A percentile compares a stretch with the other conserved stretches of the same genome.
These are phyloP conservation scores for Drosophila repleta DNA, from an alignment of 1,140 invertebrate genomes.

Conservation along the genomic window DNA sequence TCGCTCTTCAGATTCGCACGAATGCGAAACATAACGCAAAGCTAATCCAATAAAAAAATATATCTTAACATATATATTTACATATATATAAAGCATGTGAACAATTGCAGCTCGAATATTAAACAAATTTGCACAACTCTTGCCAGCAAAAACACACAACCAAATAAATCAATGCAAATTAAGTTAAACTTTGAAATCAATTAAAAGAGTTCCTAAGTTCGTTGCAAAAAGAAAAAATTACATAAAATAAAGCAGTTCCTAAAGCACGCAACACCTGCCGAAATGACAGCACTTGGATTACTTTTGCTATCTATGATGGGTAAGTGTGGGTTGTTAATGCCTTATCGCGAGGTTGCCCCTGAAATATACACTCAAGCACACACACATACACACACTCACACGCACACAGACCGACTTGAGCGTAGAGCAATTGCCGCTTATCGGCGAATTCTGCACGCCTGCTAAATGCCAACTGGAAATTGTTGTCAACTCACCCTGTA, in stretches of 20 bases:
- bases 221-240: not conserved
- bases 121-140: conserved; percentile 59
- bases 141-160: conserved; percentile 52
- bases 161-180: conserved; percentile 8
- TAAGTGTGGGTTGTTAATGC: conserved; percentile 56
- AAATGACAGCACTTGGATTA: conserved; percentile 81
- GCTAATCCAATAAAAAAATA: conserved; percentile 3
- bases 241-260: conserved; percentile 23
- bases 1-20: conserved; percentile 57
- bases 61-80: not conserved
- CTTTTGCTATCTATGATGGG: conserved; percentile 82
- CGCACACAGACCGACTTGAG: not conserved
- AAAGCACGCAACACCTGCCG: conserved; percentile 28
- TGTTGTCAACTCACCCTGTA: conserved; percentile 31
- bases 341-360: conserved; percentile 51
- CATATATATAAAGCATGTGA: conserved; percentile 23
- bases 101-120: conserved; percentile 39
- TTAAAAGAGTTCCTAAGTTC: conserved; percentile 70
- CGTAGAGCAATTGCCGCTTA: conserved; percentile 15
- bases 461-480: conserved; percentile 40
- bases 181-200: conserved; percentile 38
- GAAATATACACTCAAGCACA: conserved; percentile 23
- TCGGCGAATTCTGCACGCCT: conserved; percentile 44
- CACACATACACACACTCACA: conserved; percentile 10
- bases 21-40: conserved; percentile 48